These are phyloP conservation scores for Montifringilla adamsi DNA, from an alignment of 2,113 vertebrate genomes.

Conservation along the genomic window DNA sequence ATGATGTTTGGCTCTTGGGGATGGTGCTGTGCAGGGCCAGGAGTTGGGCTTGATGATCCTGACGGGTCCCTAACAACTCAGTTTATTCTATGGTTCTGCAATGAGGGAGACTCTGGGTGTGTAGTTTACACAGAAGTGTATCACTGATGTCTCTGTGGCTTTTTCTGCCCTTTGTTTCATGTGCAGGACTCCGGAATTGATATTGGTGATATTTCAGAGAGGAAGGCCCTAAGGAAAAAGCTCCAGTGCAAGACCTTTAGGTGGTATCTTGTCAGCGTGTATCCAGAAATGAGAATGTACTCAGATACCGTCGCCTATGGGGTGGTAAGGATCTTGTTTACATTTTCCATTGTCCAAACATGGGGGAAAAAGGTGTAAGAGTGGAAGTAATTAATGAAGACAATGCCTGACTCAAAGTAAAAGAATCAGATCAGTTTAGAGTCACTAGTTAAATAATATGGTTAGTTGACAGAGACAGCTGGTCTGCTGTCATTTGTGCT, in stretches of 20 bases:
- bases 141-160: neutral
- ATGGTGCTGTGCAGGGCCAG: neutral
- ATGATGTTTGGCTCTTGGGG: neutral
- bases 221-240: slow-evolving; percentile 92
- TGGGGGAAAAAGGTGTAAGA: neutral
- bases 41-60: neutral
- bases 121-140: neutral
- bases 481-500: neutral
- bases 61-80: neutral
- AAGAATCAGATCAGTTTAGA: neutral
- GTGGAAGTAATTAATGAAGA: neutral
- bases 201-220: slow-evolving; percentile 91
- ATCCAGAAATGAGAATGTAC: slow-evolving; percentile 98
- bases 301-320: slow-evolving; percentile 92
- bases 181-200: slow-evolving; percentile 93
- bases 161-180: neutral
- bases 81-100: neutral
- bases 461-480: neutral
- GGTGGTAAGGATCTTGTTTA: slow-evolving; percentile 78
- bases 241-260: slow-evolving; percentile 96
- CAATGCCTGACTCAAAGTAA: neutral
- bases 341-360: neutral
- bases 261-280: slow-evolving; percentile 97
- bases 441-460: neutral
- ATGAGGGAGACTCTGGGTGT: neutral